Base-by-base conservation (phyloP, 2,888 invertebrate genomes). In the Sturmia bella region DNA sequence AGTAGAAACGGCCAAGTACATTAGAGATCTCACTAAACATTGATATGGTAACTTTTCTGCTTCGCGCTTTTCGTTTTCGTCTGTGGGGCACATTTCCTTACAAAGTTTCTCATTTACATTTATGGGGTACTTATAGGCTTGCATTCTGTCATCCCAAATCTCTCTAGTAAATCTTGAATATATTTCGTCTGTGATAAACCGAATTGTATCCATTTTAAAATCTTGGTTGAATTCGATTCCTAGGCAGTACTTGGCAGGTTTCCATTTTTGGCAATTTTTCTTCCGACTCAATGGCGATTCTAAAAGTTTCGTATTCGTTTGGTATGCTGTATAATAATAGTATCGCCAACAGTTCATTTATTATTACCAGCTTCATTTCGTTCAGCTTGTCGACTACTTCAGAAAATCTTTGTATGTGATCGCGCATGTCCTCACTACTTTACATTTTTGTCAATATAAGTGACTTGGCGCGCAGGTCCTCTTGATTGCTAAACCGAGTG, bases 401-500 rank as follows among this genome's bases (percentile, higher is more conserved):
- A 69, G 90, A 88, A 73, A 90, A 89, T 15, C 84, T 85, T 39
- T 84, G 84, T 3, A 90, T 57, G 80, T 90, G 89, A 12, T 87
- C 86, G 15, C 87, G 84, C 2, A 90, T 85, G 68, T 89, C 88
- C 2, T 74, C 84, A 1, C 84, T 86, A 17, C 89, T 87, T 15
- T 68, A 43, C 89, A 91, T 89, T 39, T 86, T 86, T 9, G 86
- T 86, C 5, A 89, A 69, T 3, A 87, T 86, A 3, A 91, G 80
- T 43, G 87, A 85, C 63, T 91, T 91, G 91, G 43, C 88, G 80
- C 0, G 90, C 89, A 0, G 89, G 89, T 4, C 89, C 90, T 52
- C 85, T 86, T n/a, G 89, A 90, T 81, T 89, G 86, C 59, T 88
- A 89, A 17, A 88, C 88, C 2, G 56, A 37, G 59, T 89, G 76